Base-by-base conservation (phyloP, 1,140 invertebrate species). In the Triops cancriformis region DNA sequence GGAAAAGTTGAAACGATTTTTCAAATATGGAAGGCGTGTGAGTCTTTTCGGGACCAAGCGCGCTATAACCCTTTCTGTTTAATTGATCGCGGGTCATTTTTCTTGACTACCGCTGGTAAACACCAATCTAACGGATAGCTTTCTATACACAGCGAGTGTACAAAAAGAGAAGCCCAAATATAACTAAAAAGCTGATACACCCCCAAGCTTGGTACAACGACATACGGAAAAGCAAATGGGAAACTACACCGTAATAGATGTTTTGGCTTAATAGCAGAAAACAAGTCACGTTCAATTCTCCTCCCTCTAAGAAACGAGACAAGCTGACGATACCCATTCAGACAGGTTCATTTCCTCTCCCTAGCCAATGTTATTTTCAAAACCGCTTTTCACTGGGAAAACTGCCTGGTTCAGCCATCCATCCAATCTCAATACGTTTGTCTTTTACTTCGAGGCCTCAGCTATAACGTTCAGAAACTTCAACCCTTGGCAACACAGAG, bases 11-110 rank as follows among this genome's bases (percentile, higher is more conserved):
- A 9, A 64, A 64, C 51, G 51, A 64, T 64, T 64, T 18, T 64
- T 64, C 51, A 64, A 64, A 23, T 6, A 64, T 64, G 10, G 51
- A 64, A 64, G 3, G 14, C 23, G 14, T 18, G 14, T 64, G 14
- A n/a, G 1, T 64, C 2, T 64, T 64, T 64, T 64, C 7, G 3
- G 23, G 51, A 1, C 18, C 23, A n/a, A 64, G 51, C 51, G 18
- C 18, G 51, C 51, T 64, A 18, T 23, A 64, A 64, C 51, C 51
- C 51, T 64, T 64, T 64, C 51, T 64, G 51, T 64, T 64, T 64
- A 64, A 64, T 64, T 64, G 51, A 64, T 64, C 51, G 18, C 14
- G 51, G 51, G 51, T 64, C 51, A 23, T 64, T 64, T 64, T 64
- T 64, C 51, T 64, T 64, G 51, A 64, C 51, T 23, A 14, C 51